A percentile compares a stretch with the other conserved stretches of the same genome.
Evolutionary conservation across 2,797 vertebrate species (phyloP).

Genomic region (Trachops cirrhosus): DNA sequence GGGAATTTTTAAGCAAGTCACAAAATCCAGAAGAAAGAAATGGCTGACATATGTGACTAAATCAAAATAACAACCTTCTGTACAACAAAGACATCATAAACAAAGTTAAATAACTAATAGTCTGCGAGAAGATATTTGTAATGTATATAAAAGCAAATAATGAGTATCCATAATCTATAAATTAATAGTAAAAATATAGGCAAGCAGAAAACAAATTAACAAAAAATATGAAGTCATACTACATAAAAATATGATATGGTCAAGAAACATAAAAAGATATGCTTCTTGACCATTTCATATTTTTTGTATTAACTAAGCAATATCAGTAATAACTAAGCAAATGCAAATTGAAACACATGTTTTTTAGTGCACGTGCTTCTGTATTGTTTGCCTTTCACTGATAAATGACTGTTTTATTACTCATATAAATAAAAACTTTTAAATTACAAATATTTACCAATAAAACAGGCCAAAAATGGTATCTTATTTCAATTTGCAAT

Average conservation of each 20-base stretch:
- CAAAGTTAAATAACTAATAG: neutral
- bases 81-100: neutral
- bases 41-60: neutral
- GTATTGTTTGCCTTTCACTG: neutral
- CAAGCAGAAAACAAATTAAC: neutral
- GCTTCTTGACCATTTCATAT: neutral
- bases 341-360: conserved; percentile 33
- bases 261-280: conserved; percentile 17
- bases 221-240: neutral
- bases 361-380: neutral
- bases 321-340: neutral
- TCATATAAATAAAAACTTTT: neutral
- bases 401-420: neutral
- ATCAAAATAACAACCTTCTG: neutral
- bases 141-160: neutral
- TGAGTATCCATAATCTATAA: neutral
- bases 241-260: neutral
- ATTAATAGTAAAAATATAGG: conserved; percentile 9
- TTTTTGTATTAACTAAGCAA: neutral
- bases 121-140: neutral
- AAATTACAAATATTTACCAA: neutral
- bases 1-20: neutral
- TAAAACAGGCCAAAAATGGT: neutral
- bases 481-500: neutral
- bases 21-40: conserved; percentile 21